Percentiles rank a stretch among this genome's conserved stretches.
Conservation (phyloP, 2,113 vertebrate genomes). For the Phainopepla nitens region DNA sequence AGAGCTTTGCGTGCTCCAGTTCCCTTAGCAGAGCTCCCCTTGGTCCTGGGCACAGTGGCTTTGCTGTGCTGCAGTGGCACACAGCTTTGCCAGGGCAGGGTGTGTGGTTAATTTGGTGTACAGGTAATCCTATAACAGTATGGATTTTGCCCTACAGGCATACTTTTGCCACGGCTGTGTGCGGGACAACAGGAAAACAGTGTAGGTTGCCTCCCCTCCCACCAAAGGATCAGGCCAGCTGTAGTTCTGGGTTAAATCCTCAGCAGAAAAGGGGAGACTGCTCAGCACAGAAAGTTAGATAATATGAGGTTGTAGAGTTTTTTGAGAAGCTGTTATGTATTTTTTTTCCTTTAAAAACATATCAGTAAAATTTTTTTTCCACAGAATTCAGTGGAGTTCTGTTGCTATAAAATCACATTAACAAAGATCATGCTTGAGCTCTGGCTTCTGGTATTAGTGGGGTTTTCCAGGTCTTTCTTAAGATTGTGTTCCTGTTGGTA, state of each 20-base stretch:
- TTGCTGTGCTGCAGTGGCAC: neutral
- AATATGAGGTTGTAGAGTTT: neutral
- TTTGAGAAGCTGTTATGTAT: neutral
- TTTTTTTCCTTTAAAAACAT: neutral
- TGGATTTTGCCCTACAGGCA: neutral
- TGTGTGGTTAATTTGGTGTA: fast-evolving
- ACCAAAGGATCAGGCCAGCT: neutral
- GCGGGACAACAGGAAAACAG: neutral
- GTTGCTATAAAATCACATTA: neutral
- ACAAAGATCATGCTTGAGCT: neutral
- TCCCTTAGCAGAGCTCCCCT: neutral
- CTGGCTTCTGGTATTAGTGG: neutral
- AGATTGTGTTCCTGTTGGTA: neutral
- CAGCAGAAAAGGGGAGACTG: neutral
- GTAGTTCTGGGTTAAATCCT: neutral
- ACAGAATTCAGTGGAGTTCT: neutral
- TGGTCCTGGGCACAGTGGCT: neutral
- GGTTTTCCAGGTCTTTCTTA: neutral
- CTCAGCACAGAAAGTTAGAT: neutral
- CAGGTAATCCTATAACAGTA: neutral
- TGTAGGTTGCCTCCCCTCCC: neutral
- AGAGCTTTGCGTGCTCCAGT: neutral
- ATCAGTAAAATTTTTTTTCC: neutral
- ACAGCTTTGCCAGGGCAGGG: neutral
- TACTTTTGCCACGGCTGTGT: neutral